These are phyloP conservation scores for Phoxinus phoxinus DNA, from an alignment of 2,113 vertebrate species.

Conservation along the genomic window DNA sequence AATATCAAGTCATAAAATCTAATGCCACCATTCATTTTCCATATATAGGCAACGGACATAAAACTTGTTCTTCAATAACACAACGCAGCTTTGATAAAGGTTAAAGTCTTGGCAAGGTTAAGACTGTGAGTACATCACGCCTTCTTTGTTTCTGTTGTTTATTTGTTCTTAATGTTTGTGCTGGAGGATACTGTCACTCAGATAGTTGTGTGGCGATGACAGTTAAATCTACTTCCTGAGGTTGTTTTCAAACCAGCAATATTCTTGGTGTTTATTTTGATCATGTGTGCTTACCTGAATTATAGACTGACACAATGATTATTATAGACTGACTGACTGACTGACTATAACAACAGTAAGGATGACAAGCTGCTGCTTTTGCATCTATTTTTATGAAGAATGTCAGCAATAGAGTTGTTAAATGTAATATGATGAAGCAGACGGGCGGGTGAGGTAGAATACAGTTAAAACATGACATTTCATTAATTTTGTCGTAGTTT, in stretches of 20 bases:
- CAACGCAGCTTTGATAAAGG: neutral
- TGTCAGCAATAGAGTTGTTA: neutral
- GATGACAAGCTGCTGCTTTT: constrained; percentile 5
- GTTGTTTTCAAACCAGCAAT: constrained; percentile 52
- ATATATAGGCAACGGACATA: neutral
- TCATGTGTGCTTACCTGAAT: constrained; percentile 52
- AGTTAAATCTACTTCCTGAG: constrained; percentile 34
- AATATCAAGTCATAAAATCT: neutral
- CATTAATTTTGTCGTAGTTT: neutral
- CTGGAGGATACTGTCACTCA: constrained; percentile 30
- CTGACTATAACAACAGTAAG: neutral
- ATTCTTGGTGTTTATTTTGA: constrained; percentile 55
- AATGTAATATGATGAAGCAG: neutral
- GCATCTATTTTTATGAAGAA: neutral
- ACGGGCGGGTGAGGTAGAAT: neutral
- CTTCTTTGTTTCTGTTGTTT: constrained; percentile 7
- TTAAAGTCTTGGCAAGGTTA: neutral
- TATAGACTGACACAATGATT: constrained; percentile 48
- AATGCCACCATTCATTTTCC: neutral
- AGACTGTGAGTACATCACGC: neutral
- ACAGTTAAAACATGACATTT: constrained; percentile 13
- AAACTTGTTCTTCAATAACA: neutral
- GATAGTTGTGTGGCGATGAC: constrained; percentile 43
- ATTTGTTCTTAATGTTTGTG: constrained; percentile 18
- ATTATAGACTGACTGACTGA: neutral